A percentile compares a stretch with the other conserved stretches of the same genome.
phyloP scores from a whole-genome alignment of 2,797 vertebrate genomes.

The Orientallactaga sibirica region DNA sequence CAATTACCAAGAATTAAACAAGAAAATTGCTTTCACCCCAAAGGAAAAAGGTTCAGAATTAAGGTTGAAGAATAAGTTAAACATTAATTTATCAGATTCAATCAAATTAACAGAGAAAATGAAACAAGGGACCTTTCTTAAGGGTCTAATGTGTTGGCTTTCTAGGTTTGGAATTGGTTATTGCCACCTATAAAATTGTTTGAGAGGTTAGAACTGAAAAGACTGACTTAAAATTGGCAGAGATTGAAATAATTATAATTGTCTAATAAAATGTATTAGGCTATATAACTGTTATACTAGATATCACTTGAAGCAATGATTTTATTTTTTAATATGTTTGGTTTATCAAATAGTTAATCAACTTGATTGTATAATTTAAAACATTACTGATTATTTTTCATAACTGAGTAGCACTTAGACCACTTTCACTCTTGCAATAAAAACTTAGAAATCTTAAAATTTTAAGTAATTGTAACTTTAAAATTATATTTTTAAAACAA shows the following conservation, averaged over 20 bases:
- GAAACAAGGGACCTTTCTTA: background rate
- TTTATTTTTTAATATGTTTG: background rate
- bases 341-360: background rate
- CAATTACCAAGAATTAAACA: background rate
- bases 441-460: constrained; percentile 5
- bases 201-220: background rate
- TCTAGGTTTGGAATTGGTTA: background rate
- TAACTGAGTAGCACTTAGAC: background rate
- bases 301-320: background rate
- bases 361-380: background rate
- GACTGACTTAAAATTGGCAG: background rate
- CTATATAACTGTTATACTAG: background rate
- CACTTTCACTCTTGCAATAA: background rate
- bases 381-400: background rate
- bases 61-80: background rate
- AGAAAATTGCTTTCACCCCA: background rate
- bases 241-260: background rate
- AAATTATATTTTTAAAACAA: background rate
- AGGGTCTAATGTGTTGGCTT: too few species aligned
- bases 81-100: background rate
- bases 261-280: background rate
- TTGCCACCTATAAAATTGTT: background rate
- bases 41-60: constrained; percentile 19
- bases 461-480: background rate
- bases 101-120: background rate